Evolutionary conservation across 2,888 invertebrate species (phyloP).

Genomic region (Tiliacea citrago): DNA sequence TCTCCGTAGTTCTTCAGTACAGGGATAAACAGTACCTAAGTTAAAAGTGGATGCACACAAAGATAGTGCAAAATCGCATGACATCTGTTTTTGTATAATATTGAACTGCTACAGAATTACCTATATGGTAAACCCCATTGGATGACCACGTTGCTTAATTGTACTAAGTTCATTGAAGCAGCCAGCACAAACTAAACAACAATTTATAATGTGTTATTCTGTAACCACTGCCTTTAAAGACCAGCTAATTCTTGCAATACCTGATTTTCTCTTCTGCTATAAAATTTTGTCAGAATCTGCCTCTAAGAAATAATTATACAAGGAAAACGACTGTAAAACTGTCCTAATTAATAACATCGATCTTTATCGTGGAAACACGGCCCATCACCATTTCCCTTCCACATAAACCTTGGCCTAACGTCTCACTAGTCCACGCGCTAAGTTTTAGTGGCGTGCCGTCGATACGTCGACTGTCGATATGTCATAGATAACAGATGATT

Average conservation of each 20-base stretch:
- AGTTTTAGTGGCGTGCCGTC: conserved; percentile 50
- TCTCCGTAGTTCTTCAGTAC: too few relatives aligned
- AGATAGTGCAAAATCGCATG: too few relatives aligned
- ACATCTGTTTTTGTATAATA: neutral
- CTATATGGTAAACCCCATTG: neutral
- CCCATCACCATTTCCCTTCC: conserved; percentile 20
- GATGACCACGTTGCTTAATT: neutral
- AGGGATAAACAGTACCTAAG: too few relatives aligned
- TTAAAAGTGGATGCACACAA: too few relatives aligned
- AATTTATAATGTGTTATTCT: neutral
- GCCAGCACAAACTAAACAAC: neutral
- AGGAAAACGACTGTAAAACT: neutral
- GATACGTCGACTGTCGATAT: conserved; percentile 57
- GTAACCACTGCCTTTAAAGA: neutral
- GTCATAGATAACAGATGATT: conserved; percentile 62
- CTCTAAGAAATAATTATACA: neutral
- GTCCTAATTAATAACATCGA: conserved; percentile 33
- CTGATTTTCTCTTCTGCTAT: neutral
- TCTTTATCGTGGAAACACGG: conserved; percentile 17
- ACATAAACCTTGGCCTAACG: conserved; percentile 42
- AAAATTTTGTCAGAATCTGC: too few relatives aligned
- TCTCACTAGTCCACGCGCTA: conserved; percentile 60
- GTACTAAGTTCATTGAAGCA: neutral
- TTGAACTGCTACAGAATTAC: neutral
- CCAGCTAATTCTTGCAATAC: neutral